phyloP scores from a whole-genome alignment of 2,797 vertebrate genomes.

The Aeoliscus strigatus region DNA sequence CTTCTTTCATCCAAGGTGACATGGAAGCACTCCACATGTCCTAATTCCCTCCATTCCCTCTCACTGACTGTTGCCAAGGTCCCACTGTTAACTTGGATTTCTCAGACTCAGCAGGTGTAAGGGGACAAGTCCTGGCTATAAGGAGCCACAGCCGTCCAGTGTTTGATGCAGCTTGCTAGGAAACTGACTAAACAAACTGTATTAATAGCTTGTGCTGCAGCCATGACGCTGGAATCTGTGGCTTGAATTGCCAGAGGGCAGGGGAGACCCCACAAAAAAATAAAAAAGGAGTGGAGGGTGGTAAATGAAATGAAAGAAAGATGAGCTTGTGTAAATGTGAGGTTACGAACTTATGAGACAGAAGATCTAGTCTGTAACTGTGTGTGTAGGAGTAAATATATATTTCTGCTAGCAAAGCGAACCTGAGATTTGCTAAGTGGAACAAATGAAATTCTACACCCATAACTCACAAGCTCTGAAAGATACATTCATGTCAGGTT shows the following conservation, averaged over 20 bases:
- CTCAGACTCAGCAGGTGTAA: conserved; percentile 80
- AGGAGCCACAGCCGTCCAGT: conserved; percentile 74
- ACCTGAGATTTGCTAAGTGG: conserved; percentile 70
- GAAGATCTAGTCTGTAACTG: conserved; percentile 32
- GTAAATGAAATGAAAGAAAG: conserved; percentile 12
- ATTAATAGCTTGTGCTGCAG: conserved; percentile 78
- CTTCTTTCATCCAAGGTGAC: conserved; percentile 63
- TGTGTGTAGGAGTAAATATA: conserved; percentile 34
- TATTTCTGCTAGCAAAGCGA: conserved; percentile 66
- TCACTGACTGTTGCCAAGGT: conserved; percentile 54
- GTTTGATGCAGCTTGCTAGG: conserved; percentile 85
- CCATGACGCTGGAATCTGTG: conserved; percentile 75
- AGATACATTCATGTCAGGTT: conserved; percentile 45
- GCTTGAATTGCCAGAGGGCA: conserved; percentile 76
- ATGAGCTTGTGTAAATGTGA: conserved; percentile 15
- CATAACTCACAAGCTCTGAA: conserved; percentile 52
- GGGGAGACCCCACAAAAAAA: conserved; percentile 72
- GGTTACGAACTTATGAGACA: conserved; percentile 7
- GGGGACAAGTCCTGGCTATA: conserved; percentile 72
- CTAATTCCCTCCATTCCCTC: conserved; percentile 51
- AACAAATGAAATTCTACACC: conserved; percentile 76
- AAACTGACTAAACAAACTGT: conserved; percentile 86
- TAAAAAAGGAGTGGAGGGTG: conserved; percentile 19
- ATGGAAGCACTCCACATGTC: conserved; percentile 45
- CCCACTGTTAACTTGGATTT: conserved; percentile 74